Conservation (phyloP, 2,797 vertebrate genomes). For the Botia kubotai region DNA sequence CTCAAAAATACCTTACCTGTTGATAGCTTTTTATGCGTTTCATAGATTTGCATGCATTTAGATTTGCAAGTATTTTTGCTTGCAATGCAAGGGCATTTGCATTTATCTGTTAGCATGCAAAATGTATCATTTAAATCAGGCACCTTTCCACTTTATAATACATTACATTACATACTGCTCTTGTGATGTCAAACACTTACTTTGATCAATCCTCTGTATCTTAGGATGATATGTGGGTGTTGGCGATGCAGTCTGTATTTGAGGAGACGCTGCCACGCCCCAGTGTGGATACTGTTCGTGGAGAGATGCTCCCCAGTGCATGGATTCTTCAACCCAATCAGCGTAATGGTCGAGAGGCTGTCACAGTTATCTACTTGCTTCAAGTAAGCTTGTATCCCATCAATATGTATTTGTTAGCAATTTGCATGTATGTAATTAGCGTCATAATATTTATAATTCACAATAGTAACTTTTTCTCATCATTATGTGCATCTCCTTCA, state of each 20-base stretch:
- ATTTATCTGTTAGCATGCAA: not conserved
- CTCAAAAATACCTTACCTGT: too few species aligned
- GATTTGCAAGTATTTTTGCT: not conserved
- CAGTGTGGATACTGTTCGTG: constrained; percentile 84
- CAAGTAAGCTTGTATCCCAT: constrained; percentile 79
- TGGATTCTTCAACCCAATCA: constrained; percentile 89
- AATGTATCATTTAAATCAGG: not conserved
- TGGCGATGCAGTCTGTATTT: constrained; percentile 93
- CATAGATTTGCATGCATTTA: not conserved
- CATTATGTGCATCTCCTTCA: constrained; percentile 12
- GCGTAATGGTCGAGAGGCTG: constrained; percentile 81
- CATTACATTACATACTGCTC: not conserved
- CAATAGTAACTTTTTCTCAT: not conserved
- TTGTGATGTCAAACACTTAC: not conserved
- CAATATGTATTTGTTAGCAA: not conserved
- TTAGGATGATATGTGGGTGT: constrained; percentile 83
- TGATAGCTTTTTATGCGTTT: not conserved
- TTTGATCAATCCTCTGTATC: constrained; percentile 2
- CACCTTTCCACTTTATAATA: not conserved
- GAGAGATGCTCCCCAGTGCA: constrained; percentile 93
- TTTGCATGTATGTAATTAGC: not conserved
- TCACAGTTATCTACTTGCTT: constrained; percentile 87
- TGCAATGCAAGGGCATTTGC: not conserved
- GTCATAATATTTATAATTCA: too few species aligned
- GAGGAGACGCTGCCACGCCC: constrained; percentile 91